Evolutionary conservation across 2,113 vertebrate genomes (phyloP).

Genomic region (Apistogramma diplotaenia): DNA sequence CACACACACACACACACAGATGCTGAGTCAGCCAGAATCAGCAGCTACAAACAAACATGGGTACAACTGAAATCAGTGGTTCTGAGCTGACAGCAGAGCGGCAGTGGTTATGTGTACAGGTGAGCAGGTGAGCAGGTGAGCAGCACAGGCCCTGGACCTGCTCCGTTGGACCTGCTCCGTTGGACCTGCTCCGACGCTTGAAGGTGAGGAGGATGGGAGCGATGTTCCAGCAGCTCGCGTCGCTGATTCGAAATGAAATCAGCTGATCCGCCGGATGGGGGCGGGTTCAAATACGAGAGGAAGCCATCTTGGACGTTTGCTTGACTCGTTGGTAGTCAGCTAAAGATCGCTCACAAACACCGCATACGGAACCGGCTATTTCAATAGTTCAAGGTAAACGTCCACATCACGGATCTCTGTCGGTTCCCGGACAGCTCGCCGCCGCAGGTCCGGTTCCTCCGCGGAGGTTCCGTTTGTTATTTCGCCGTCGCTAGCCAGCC

Average conservation of each 20-base stretch:
- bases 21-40: background rate
- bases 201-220: background rate
- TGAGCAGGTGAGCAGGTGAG: background rate
- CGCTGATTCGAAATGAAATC: constrained; percentile 66
- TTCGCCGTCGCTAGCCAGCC: constrained; percentile 34
- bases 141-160: background rate
- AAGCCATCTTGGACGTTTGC: constrained; percentile 86
- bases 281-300: constrained; percentile 83
- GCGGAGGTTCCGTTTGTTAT: background rate
- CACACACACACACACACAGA: background rate
- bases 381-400: constrained; percentile 64
- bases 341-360: constrained; percentile 58
- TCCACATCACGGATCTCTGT: fast-evolving
- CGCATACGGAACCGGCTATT: constrained; percentile 41
- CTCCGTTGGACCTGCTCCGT: background rate
- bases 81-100: background rate
- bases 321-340: constrained; percentile 65
- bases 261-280: constrained; percentile 70
- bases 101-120: background rate
- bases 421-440: fast-evolving
- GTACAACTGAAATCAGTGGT: background rate
- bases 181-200: background rate
- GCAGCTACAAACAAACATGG: background rate
- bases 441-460: fast-evolving
- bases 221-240: background rate